Evolutionary conservation across 1,140 invertebrate genomes (phyloP).

Genomic region (Plutomurus gul): DNA sequence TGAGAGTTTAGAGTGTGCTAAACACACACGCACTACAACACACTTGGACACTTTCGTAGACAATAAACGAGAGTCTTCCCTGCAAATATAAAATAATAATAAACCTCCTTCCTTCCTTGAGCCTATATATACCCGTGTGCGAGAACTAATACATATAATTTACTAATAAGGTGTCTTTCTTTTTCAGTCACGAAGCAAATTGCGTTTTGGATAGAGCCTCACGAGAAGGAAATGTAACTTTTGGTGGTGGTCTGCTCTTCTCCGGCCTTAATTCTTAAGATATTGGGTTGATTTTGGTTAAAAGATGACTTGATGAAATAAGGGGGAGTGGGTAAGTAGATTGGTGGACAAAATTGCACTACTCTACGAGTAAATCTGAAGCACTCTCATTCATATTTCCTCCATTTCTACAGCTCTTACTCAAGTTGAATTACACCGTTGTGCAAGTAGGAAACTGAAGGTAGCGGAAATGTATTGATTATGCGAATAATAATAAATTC

Average conservation of each 20-base stretch:
- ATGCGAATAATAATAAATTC: too few relatives aligned
- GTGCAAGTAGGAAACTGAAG: too few relatives aligned
- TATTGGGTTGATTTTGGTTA: background rate
- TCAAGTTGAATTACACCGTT: too few relatives aligned
- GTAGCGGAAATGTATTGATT: too few relatives aligned
- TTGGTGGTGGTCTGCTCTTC: background rate
- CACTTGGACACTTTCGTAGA: too few relatives aligned
- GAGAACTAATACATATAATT: background rate
- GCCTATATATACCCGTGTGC: background rate
- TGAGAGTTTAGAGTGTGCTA: background rate
- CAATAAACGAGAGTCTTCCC: background rate
- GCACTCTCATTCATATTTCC: background rate
- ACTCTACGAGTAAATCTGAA: background rate
- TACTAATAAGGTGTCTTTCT: background rate
- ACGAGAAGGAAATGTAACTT: background rate
- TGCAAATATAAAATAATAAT: background rate
- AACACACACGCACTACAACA: too few relatives aligned
- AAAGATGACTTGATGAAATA: background rate
- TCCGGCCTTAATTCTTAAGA: background rate
- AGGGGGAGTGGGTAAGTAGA: background rate
- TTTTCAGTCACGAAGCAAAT: slow-evolving; percentile 15
- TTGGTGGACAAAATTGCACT: background rate
- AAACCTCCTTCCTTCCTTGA: slow-evolving; percentile 19
- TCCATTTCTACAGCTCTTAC: too few relatives aligned
- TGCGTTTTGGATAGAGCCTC: background rate